A percentile compares a stretch with the other conserved stretches of the same genome.
These are phyloP conservation scores for Phasianus colchicus DNA, from an alignment of 2,113 vertebrate genomes.

Conservation along the genomic window DNA sequence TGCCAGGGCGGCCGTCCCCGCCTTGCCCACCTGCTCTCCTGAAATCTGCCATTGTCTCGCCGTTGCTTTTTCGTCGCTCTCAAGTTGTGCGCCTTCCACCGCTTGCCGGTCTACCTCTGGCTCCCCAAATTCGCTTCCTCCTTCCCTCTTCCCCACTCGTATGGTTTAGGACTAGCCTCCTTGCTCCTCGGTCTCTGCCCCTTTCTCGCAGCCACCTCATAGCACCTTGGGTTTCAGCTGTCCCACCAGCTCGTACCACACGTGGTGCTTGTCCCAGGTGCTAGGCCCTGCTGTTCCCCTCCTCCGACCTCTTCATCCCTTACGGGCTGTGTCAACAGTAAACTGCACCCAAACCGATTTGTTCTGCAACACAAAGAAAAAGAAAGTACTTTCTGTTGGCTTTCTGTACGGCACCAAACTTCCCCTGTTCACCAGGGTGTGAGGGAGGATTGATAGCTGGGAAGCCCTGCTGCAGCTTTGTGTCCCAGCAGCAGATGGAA, in stretches of 20 bases:
- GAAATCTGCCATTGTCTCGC: accelerated
- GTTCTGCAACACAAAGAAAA: neutral
- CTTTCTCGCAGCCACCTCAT: neutral
- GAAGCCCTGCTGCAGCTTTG: neutral
- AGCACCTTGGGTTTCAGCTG: neutral
- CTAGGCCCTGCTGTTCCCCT: neutral
- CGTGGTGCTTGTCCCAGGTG: neutral
- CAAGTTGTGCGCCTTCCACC: neutral
- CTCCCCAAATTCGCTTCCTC: neutral
- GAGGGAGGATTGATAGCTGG: neutral
- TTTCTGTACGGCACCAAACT: neutral
- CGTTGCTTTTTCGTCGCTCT: neutral
- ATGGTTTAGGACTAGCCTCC: neutral
- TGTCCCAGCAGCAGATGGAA: neutral
- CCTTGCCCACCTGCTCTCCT: accelerated
- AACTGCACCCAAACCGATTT: neutral
- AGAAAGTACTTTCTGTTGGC: neutral
- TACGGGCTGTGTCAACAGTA: neutral
- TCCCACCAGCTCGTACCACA: neutral
- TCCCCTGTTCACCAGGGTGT: accelerated
- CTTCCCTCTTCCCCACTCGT: neutral
- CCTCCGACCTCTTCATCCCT: neutral
- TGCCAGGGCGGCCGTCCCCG: neutral
- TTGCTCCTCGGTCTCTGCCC: neutral
- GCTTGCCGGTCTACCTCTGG: neutral